Conservation (phyloP, 1,140 invertebrate genomes). For the Drosophila busckii region DNA sequence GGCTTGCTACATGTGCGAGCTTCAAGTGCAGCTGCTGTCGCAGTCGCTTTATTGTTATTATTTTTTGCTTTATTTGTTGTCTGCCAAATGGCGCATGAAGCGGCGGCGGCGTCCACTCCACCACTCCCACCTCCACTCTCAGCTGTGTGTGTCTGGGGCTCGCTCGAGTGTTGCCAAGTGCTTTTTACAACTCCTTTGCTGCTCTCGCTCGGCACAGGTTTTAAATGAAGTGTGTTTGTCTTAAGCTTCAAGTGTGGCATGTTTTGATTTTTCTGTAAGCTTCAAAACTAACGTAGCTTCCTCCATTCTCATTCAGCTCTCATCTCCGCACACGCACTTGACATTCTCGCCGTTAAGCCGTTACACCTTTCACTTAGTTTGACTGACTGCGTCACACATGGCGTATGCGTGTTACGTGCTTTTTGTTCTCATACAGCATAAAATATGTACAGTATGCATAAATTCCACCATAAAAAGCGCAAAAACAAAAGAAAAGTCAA, state of each 20-base stretch:
- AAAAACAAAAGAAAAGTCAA: background rate
- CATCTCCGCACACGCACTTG: conserved; percentile 53
- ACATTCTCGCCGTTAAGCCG: conserved; percentile 17
- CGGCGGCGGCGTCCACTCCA: conserved; percentile 17
- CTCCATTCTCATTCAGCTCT: conserved; percentile 25
- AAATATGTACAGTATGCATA: conserved; percentile 73
- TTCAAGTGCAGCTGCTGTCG: conserved; percentile 59
- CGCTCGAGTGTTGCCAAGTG: conserved; percentile 58
- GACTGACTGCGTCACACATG: conserved; percentile 42
- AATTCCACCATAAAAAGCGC: conserved; percentile 55
- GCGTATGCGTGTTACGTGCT: conserved; percentile 68
- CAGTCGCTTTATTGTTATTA: conserved; percentile 8
- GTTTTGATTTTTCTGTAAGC: conserved; percentile 72
- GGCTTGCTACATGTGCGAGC: conserved; percentile 57
- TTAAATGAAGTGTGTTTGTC: conserved; percentile 67
- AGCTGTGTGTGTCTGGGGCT: conserved; percentile 37
- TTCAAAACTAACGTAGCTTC: conserved; percentile 32
- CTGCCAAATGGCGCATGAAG: conserved; percentile 71
- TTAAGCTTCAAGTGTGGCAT: conserved; percentile 69
- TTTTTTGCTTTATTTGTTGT: conserved; percentile 43
- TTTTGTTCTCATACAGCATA: conserved; percentile 28
- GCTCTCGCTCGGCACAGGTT: conserved; percentile 32
- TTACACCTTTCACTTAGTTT: conserved; percentile 36
- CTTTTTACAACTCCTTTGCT: conserved; percentile 65
- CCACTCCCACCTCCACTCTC: conserved; percentile 11